These are phyloP conservation scores for Sycophila texana DNA, from an alignment of 2,888 invertebrate genomes.

Conservation along the genomic window DNA sequence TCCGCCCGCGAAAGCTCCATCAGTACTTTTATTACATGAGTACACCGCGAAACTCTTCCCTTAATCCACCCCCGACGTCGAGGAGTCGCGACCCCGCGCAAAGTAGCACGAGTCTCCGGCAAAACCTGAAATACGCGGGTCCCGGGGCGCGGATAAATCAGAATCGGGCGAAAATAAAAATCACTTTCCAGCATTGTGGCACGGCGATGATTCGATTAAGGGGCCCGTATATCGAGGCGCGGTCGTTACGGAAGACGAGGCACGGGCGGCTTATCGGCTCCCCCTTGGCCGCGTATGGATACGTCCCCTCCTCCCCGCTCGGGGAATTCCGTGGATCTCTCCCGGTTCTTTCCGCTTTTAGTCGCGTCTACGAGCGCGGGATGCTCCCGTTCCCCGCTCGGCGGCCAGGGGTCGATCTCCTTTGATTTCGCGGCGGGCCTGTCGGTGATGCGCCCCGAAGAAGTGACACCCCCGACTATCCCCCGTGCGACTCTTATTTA, in stretches of 20 bases:
- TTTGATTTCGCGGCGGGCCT: constrained; percentile 23
- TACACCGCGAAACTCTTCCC: constrained; percentile 3
- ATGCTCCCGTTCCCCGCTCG: background rate
- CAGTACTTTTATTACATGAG: constrained; percentile 38
- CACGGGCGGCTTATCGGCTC: constrained; percentile 50
- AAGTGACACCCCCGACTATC: background rate
- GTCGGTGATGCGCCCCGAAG: background rate
- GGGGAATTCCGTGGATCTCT: constrained; percentile 68
- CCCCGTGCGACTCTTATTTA: constrained; percentile 42
- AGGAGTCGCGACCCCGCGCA: constrained; percentile 5
- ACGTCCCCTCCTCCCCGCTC: constrained; percentile 51
- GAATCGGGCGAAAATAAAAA: constrained; percentile 74
- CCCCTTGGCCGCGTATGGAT: constrained; percentile 38
- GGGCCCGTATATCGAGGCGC: constrained; percentile 70
- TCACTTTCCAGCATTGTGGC: constrained; percentile 74
- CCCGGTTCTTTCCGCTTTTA: constrained; percentile 49
- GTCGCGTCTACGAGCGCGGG: background rate
- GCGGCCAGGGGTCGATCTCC: background rate
- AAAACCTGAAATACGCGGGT: constrained; percentile 8
- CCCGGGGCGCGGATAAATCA: constrained; percentile 70
- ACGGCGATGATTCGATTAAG: constrained; percentile 73
- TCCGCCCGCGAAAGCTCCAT: constrained; percentile 6
- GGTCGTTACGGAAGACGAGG: constrained; percentile 62
- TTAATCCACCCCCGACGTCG: background rate
- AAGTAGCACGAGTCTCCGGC: background rate